These are phyloP conservation scores for Solea solea DNA, from an alignment of 2,113 vertebrate genomes.

Conservation along the genomic window DNA sequence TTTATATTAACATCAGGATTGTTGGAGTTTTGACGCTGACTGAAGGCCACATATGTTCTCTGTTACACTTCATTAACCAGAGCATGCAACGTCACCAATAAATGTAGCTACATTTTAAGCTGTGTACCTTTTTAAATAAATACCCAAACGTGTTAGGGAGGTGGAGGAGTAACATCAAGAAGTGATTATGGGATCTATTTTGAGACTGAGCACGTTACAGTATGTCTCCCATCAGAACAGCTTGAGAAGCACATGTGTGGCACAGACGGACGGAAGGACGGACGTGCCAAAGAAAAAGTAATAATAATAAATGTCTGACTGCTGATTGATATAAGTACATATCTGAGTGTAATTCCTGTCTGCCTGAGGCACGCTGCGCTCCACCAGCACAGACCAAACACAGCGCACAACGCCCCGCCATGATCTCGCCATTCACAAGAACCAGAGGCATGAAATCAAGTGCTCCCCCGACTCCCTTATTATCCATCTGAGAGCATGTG, in stretches of 20 bases:
- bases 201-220: background rate
- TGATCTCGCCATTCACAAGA: slow-evolving; percentile 35
- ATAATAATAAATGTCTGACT: slow-evolving; percentile 28
- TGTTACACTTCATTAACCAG: no score
- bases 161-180: background rate
- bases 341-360: background rate
- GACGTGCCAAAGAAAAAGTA: background rate
- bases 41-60: no score
- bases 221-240: background rate
- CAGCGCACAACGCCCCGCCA: slow-evolving; percentile 1
- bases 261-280: background rate
- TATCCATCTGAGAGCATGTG: slow-evolving; percentile 50
- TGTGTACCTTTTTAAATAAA: background rate
- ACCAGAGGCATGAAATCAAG: slow-evolving; percentile 60
- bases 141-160: background rate
- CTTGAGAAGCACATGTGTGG: background rate
- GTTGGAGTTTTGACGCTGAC: no score
- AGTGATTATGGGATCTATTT: slow-evolving; percentile 1
- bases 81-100: no score
- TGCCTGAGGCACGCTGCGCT: slow-evolving; percentile 3
- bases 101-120: no score
- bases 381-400: no score
- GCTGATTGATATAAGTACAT: slow-evolving; percentile 6
- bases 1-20: no score
- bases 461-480: slow-evolving; percentile 50